Percentiles rank a stretch among this genome's conserved stretches.
These are phyloP conservation scores for Strigamia transsilvanica DNA, from an alignment of 2,888 invertebrate species.

Conservation along the genomic window DNA sequence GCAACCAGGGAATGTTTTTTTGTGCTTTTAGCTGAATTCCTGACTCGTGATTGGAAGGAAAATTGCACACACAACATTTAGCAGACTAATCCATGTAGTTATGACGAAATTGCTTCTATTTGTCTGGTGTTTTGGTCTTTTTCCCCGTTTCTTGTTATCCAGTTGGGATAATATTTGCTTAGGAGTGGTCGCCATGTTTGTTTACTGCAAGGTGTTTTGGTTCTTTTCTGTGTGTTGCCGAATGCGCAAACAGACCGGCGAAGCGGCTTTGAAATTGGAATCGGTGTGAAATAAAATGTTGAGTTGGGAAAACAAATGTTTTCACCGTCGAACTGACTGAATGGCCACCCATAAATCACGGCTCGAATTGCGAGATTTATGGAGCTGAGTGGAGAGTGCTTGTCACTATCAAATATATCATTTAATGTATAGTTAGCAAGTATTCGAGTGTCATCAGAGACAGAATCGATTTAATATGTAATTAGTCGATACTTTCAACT, in stretches of 20 bases:
- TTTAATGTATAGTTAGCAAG: too few species aligned
- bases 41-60: neutral
- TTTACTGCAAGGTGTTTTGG: conserved; percentile 19
- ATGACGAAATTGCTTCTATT: conserved; percentile 4
- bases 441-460: too few species aligned
- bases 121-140: conserved; percentile 1
- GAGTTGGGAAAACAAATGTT: conserved; percentile 5
- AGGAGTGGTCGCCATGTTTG: conserved; percentile 10
- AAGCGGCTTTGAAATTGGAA: neutral
- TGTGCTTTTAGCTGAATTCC: neutral
- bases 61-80: neutral
- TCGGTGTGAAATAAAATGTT: conserved; percentile 28
- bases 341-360: conserved; percentile 1
- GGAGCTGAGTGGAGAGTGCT: neutral
- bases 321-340: neutral
- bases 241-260: neutral
- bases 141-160: neutral
- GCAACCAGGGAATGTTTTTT: neutral
- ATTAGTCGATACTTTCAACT: too few species aligned
- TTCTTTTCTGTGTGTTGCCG: neutral
- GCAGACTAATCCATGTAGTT: neutral
- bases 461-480: too few species aligned
- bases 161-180: conserved; percentile 9
- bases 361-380: neutral
- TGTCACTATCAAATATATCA: too few species aligned